These are phyloP conservation scores for Nemotelus nigrinus DNA, from an alignment of 2,888 invertebrate genomes.

Conservation along the genomic window DNA sequence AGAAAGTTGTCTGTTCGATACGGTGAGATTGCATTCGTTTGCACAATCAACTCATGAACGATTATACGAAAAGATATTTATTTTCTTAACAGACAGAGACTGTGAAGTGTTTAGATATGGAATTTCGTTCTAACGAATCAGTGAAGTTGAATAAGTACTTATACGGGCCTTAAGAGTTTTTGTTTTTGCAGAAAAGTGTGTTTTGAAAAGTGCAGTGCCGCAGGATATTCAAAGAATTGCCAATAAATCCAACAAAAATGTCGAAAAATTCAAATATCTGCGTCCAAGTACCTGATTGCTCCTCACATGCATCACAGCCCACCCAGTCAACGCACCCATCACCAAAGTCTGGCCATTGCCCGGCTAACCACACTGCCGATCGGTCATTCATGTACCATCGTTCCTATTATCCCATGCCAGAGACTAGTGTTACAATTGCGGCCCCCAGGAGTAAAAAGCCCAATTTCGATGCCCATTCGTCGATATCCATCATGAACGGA, in stretches of 20 bases:
- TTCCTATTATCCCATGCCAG: conserved; percentile 33
- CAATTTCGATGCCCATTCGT: conserved; percentile 10
- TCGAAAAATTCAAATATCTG: conserved; percentile 59
- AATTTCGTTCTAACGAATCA: too few species aligned
- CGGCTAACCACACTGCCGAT: conserved; percentile 38
- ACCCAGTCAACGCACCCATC: conserved; percentile 28
- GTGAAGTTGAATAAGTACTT: too few species aligned
- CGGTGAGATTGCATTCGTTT: too few species aligned
- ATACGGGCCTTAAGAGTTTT: background rate
- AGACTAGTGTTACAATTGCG: background rate
- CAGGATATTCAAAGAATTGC: conserved; percentile 65
- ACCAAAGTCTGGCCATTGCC: background rate
- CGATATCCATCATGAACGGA: background rate
- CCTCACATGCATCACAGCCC: conserved; percentile 40
- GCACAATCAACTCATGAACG: too few species aligned
- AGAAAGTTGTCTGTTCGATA: conserved; percentile 22
- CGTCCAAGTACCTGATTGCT: conserved; percentile 53
- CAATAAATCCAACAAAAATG: conserved; percentile 62
- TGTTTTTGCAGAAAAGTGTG: background rate
- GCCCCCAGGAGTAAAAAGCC: conserved; percentile 1
- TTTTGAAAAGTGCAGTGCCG: background rate
- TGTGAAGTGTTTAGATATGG: too few species aligned
- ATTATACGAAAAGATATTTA: too few species aligned
- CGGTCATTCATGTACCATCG: conserved; percentile 21
- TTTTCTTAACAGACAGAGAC: too few species aligned